phyloP scores from a whole-genome alignment of 2,113 vertebrate species.

The Martes martes region DNA sequence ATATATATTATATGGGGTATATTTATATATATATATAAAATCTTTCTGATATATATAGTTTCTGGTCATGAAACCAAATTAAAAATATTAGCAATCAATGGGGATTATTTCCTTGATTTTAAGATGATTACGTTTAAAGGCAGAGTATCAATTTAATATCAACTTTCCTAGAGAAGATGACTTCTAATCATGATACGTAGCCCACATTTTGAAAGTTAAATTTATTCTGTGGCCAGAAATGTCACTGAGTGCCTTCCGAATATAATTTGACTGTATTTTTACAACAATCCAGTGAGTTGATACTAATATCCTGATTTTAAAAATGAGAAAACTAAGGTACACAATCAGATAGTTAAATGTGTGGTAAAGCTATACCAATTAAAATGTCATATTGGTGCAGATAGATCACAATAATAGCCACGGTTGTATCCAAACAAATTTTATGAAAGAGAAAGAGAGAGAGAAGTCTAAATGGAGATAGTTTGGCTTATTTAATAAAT shows the following conservation, averaged over 20 bases:
- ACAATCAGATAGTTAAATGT: not conserved
- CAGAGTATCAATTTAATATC: not conserved
- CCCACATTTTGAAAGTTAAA: not conserved
- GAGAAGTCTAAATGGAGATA: not conserved
- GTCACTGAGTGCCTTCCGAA: not conserved
- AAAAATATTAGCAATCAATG: not conserved
- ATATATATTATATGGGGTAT: no score
- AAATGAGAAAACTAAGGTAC: not conserved
- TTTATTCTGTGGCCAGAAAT: not conserved
- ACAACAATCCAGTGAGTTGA: not conserved
- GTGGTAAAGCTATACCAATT: not conserved
- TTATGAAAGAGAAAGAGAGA: not conserved
- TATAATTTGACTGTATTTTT: not conserved
- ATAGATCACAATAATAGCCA: not conserved
- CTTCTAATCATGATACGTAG: not conserved
- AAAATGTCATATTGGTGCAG: not conserved
- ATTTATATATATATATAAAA: no score
- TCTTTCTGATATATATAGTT: no score
- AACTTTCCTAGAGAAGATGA: not conserved
- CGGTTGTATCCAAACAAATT: not conserved
- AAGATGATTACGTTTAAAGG: not conserved
- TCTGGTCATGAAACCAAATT: not conserved
- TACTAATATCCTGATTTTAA: not conserved
- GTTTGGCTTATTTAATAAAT: not conserved
- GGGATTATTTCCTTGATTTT: not conserved